Percentiles rank a stretch among this genome's conserved stretches.
phyloP scores from a whole-genome alignment of 2,113 vertebrate species.

The Pangasianodon gigas region DNA sequence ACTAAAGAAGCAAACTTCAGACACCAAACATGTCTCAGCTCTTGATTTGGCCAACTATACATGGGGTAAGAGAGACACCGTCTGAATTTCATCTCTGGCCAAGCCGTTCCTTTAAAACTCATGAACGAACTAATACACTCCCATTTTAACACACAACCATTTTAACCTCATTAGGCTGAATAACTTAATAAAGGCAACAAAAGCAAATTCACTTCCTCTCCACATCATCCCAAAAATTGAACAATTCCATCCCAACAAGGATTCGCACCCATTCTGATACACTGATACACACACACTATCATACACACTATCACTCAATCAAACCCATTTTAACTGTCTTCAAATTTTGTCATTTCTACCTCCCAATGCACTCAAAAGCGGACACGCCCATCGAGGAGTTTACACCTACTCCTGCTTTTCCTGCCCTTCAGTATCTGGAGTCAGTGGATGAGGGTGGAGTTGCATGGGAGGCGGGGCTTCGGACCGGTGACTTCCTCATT shows the following conservation, averaged over 20 bases:
- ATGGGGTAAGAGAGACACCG: background rate
- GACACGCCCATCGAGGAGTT: slow-evolving; percentile 99
- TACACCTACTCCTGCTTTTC: slow-evolving; percentile 94
- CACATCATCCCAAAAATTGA: background rate
- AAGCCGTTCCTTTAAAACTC: background rate
- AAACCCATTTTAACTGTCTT: slow-evolving; percentile 2
- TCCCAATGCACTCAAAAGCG: slow-evolving; percentile 67
- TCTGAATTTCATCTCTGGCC: background rate
- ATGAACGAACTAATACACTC: background rate
- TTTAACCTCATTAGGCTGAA: background rate
- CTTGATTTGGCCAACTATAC: background rate
- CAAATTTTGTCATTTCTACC: slow-evolving; percentile 8
- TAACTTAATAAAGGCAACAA: background rate
- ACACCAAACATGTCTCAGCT: background rate
- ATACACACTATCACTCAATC: background rate
- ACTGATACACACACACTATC: background rate
- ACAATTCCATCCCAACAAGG: background rate
- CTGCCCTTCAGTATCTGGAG: slow-evolving; percentile 97
- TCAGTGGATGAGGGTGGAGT: slow-evolving; percentile 98
- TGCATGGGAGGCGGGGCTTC: slow-evolving; percentile 94
- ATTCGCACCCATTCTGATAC: background rate
- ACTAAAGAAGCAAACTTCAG: background rate
- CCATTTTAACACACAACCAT: background rate
- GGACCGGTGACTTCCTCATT: slow-evolving; percentile 96
- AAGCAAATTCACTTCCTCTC: background rate